Conservation (phyloP, 2,888 invertebrate species). For the Eulithis testata region DNA sequence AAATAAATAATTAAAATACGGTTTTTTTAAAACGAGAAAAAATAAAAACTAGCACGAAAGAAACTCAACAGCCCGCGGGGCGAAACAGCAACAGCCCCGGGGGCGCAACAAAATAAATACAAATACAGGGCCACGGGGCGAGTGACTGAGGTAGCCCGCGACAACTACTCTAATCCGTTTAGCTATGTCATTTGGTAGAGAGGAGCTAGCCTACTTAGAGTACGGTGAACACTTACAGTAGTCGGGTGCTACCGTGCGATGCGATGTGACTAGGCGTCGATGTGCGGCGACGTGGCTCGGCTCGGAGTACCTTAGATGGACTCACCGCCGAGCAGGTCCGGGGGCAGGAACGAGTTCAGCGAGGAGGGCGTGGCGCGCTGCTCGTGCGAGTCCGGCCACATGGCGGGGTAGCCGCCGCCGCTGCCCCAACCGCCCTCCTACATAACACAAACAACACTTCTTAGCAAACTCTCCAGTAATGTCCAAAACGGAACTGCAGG, state of each 20-base stretch:
- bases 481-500: too few species aligned
- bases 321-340: constrained; percentile 94
- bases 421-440: constrained; percentile 68
- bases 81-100: constrained; percentile 82
- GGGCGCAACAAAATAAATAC: constrained; percentile 82
- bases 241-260: constrained; percentile 43
- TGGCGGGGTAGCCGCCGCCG: constrained; percentile 82
- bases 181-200: constrained; percentile 52
- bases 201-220: constrained; percentile 36
- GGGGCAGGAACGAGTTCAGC: constrained; percentile 94
- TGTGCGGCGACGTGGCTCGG: constrained; percentile 15
- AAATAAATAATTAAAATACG: constrained; percentile 81
- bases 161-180: constrained; percentile 55
- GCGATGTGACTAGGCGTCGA: constrained; percentile 73
- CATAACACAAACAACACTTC: background rate
- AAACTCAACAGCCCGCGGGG: constrained; percentile 77
- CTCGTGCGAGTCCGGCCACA: constrained; percentile 90
- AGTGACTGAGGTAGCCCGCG: constrained; percentile 78
- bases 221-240: constrained; percentile 37
- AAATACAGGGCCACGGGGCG: constrained; percentile 79
- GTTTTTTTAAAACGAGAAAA: constrained; percentile 74
- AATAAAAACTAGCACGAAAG: constrained; percentile 75
- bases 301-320: constrained; percentile 85
- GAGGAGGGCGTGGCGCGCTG: constrained; percentile 93
- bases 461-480: background rate